Evolutionary conservation across 2,888 invertebrate species (phyloP).

Genomic region (Aphrophora alni): DNA sequence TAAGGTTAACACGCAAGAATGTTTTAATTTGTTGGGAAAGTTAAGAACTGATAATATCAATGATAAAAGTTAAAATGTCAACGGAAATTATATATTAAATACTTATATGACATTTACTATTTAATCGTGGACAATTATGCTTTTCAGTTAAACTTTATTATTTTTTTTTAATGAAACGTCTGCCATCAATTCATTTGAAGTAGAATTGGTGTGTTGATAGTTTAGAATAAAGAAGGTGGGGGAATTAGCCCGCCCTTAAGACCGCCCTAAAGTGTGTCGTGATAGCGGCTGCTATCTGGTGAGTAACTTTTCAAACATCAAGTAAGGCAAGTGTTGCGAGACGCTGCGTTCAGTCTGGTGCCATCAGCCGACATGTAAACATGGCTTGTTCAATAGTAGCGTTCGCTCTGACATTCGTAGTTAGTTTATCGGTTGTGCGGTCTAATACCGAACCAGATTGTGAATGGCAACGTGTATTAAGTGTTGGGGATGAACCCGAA

Average conservation of each 20-base stretch:
- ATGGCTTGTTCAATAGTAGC: slow-evolving; percentile 30
- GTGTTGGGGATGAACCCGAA: slow-evolving; percentile 59
- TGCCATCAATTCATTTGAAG: neutral
- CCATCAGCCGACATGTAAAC: slow-evolving; percentile 36
- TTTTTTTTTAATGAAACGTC: neutral
- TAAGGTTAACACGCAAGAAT: too few relatives aligned
- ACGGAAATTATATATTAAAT: neutral
- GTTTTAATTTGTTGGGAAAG: neutral
- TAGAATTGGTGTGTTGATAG: slow-evolving; percentile 3
- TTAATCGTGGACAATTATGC: neutral
- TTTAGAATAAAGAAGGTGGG: neutral
- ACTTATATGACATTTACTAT: neutral
- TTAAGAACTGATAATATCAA: neutral
- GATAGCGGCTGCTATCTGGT: slow-evolving; percentile 36
- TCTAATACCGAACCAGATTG: slow-evolving; percentile 66
- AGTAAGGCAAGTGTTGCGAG: slow-evolving; percentile 9
- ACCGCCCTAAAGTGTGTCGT: slow-evolving; percentile 36
- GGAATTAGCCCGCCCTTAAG: slow-evolving; percentile 11
- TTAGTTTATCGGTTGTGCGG: slow-evolving; percentile 20
- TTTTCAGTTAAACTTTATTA: neutral
- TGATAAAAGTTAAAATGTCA: neutral
- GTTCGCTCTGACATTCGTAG: slow-evolving; percentile 24
- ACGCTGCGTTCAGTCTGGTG: slow-evolving; percentile 28
- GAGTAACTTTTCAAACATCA: neutral
- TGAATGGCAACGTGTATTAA: slow-evolving; percentile 68